A percentile compares a stretch with the other conserved stretches of the same genome.
phyloP scores from a whole-genome alignment of 2,797 vertebrate species.

The Enteromius argenteus region DNA sequence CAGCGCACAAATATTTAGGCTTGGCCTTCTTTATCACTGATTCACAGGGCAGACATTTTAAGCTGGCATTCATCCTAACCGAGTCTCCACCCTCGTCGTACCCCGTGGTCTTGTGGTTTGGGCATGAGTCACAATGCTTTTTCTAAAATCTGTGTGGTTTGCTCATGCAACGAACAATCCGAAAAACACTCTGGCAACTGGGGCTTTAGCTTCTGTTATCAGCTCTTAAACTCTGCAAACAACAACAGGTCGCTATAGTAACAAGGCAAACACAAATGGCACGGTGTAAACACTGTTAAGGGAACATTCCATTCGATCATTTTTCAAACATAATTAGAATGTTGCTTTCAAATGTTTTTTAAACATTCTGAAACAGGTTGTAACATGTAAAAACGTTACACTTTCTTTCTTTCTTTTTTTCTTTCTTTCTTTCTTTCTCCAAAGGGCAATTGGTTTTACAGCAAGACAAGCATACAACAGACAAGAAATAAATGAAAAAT shows the following conservation, averaged over 20 bases:
- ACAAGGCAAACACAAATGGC: constrained; percentile 42
- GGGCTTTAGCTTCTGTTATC: constrained; percentile 36
- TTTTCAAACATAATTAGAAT: neutral
- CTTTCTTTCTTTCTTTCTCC: too few relatives aligned
- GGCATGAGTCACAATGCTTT: constrained; percentile 34
- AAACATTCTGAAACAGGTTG: neutral
- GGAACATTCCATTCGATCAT: neutral
- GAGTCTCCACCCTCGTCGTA: neutral
- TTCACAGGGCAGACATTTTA: constrained; percentile 46
- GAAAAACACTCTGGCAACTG: constrained; percentile 22
- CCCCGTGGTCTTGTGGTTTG: constrained; percentile 3
- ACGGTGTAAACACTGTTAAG: constrained; percentile 2
- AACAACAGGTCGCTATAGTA: constrained; percentile 35
- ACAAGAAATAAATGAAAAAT: too few relatives aligned
- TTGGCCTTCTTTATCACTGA: constrained; percentile 65
- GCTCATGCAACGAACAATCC: neutral
- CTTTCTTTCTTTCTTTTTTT: too few relatives aligned
- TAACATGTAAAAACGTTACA: neutral
- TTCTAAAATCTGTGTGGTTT: constrained; percentile 17
- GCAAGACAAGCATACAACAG: too few relatives aligned
- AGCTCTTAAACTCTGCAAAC: constrained; percentile 22
- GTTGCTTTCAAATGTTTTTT: neutral
- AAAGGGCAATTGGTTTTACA: too few relatives aligned
- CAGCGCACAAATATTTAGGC: constrained; percentile 16
- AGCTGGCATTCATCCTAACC: neutral